Base-by-base conservation (phyloP, 2,888 invertebrate genomes). In the Empis stercorea region DNA sequence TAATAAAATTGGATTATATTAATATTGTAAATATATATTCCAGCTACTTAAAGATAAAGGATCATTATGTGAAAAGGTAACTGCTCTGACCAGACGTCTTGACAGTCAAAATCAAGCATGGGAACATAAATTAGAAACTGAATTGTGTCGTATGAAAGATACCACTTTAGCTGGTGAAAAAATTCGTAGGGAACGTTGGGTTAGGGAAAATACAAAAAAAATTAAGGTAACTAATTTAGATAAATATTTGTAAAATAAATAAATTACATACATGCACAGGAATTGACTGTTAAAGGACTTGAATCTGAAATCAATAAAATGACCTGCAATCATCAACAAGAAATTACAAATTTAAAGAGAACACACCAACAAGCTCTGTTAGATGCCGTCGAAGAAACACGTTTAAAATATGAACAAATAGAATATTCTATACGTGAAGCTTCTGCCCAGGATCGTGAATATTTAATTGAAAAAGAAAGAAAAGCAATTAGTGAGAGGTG, bases 261-360 rank as follows among this genome's bases (percentile, higher is more conserved):
- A n/a, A n/a, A n/a, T n/a, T n/a, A n/a, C n/a, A n/a, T n/a, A n/a
- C n/a, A n/a, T n/a, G n/a, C n/a, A n/a, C n/a, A 79, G 85, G 87
- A 88, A 62, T 71, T 87, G 59, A 88, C 89, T 5, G 84, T 89
- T 0, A 88, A 87, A 71, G 87, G 88, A 1, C 65, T 91, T n/a
- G 88, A 89, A 65, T 81, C 85, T 0, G 89, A 91, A 64, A 73
- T 91, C 4, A 77, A 84, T 20, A 81, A 79, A 56, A 85, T 89
- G 81, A 80, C 83, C 30, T 77, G 79, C 16, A 73, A 80, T 2
- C 84, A 85, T 60, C 77, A 80, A 59, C 76, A 77, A 46, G 79
- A 81, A 59, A 61, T 81, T 45, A 73, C 76, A 0, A 79, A 68
- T 39, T 48, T 70, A 3, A 70, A 66, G 49, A 58, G 65, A 41